Conservation (phyloP, 2,113 vertebrate genomes). For the Hydrolagus affinis region DNA sequence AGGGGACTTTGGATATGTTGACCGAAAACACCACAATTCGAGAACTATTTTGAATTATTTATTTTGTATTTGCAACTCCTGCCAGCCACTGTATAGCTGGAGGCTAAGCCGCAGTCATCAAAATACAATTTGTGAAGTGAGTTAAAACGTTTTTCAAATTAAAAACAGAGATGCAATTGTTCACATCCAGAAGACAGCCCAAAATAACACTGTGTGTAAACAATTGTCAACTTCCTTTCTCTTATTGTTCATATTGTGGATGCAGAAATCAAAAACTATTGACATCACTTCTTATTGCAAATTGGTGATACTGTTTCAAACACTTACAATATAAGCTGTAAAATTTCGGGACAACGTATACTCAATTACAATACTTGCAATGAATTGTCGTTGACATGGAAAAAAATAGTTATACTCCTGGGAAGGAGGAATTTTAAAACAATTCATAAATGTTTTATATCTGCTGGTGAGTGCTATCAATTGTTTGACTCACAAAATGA, state of each 20-base stretch:
- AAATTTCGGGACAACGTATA: too few species aligned
- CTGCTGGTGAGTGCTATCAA: not conserved
- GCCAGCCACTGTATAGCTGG: constrained; percentile 14
- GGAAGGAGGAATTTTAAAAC: not conserved
- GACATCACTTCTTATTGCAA: not conserved
- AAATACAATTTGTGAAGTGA: constrained; percentile 41
- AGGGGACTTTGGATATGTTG: constrained; percentile 51
- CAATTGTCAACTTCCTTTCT: not conserved
- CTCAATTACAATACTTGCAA: too few species aligned
- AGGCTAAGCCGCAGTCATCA: constrained; percentile 39
- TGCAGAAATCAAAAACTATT: not conserved
- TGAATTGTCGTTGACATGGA: too few species aligned
- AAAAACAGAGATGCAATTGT: not conserved
- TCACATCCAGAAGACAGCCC: not conserved
- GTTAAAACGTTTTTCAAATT: constrained; percentile 34
- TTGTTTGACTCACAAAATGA: not conserved
- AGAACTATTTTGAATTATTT: constrained; percentile 69
- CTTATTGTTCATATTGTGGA: not conserved
- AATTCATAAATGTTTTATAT: not conserved
- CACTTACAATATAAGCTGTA: not conserved
- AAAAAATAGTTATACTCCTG: not conserved
- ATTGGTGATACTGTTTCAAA: not conserved
- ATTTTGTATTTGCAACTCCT: constrained; percentile 47
- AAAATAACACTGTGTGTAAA: not conserved
- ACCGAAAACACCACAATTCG: constrained; percentile 60